Conservation (phyloP, 1,140 invertebrate genomes). For the Laodelphax striatellus region DNA sequence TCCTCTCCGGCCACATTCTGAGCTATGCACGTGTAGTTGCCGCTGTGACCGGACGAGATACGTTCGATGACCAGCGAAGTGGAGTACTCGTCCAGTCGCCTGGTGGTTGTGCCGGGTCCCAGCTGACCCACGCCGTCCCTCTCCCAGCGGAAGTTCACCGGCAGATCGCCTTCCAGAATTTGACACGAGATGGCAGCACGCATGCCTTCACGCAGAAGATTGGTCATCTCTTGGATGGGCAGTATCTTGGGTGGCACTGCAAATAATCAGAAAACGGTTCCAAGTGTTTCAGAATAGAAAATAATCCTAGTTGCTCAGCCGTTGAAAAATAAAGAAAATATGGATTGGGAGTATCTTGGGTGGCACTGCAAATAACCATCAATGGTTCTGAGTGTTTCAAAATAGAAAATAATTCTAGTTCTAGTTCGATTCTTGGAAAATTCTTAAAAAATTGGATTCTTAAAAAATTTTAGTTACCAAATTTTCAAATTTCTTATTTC, state of each 20-base stretch:
- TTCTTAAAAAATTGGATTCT: no score
- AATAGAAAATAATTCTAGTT: not conserved
- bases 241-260: constrained; percentile 80
- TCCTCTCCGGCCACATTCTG: constrained; percentile 71
- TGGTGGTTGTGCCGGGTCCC: constrained; percentile 37
- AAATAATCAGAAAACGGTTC: constrained; percentile 27
- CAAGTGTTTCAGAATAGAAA: not conserved
- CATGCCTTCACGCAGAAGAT: constrained; percentile 77
- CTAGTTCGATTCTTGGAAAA: no score
- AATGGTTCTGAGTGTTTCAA: not conserved
- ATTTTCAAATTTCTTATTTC: no score
- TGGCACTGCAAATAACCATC: constrained; percentile 51
- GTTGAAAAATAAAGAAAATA: no score
- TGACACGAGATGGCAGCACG: constrained; percentile 85
- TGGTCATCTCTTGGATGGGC: constrained; percentile 69
- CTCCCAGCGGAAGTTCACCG: constrained; percentile 77
- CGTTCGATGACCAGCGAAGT: constrained; percentile 79
- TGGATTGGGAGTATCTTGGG: constrained; percentile 80
- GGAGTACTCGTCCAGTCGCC: constrained; percentile 73
- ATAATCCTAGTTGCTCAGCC: no score
- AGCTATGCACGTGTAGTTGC: constrained; percentile 82
- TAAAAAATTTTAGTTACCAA: no score
- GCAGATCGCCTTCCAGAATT: constrained; percentile 87
- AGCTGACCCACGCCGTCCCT: constrained; percentile 49
- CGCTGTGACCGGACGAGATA: constrained; percentile 68